These are phyloP conservation scores for Geotrupes spiniger DNA, from an alignment of 2,888 invertebrate species.

Conservation along the genomic window DNA sequence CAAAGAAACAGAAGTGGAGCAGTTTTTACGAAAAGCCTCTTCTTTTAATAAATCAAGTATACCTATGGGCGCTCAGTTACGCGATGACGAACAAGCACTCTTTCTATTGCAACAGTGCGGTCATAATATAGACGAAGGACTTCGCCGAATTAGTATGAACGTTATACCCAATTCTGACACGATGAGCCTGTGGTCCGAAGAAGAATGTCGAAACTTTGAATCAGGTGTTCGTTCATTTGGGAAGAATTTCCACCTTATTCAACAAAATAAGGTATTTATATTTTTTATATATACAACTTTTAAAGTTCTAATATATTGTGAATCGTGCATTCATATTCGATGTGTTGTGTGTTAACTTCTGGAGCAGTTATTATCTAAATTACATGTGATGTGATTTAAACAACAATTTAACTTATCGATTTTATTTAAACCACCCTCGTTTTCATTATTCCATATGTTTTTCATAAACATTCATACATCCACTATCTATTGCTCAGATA, in stretches of 20 bases:
- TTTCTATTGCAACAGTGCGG: slow-evolving; percentile 90
- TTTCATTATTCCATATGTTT: too few species aligned
- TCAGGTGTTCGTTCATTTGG: slow-evolving; percentile 89
- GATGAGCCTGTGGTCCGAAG: slow-evolving; percentile 92
- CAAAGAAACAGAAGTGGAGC: slow-evolving; percentile 70
- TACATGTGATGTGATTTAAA: too few species aligned
- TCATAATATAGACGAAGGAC: slow-evolving; percentile 91
- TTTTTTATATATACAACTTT: too few species aligned
- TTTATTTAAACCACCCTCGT: too few species aligned
- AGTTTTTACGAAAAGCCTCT: slow-evolving; percentile 67
- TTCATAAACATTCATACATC: too few species aligned
- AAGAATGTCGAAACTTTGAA: slow-evolving; percentile 96
- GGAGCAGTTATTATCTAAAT: too few species aligned
- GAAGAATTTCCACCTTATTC: slow-evolving; percentile 94
- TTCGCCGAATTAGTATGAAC: slow-evolving; percentile 74
- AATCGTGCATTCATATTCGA: too few species aligned
- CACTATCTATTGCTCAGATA: too few species aligned
- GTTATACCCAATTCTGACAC: slow-evolving; percentile 63
- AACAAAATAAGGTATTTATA: slow-evolving; percentile 89
- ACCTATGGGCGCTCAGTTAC: slow-evolving; percentile 71
- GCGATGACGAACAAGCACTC: slow-evolving; percentile 88
- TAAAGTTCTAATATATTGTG: too few species aligned
- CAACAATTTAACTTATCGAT: too few species aligned
- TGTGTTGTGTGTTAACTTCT: too few species aligned
- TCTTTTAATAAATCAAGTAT: slow-evolving; percentile 54